Percentiles rank a stretch among this genome's conserved stretches.
phyloP scores from a whole-genome alignment of 2,797 vertebrate genomes.

The Alcedo quadribrachys region DNA sequence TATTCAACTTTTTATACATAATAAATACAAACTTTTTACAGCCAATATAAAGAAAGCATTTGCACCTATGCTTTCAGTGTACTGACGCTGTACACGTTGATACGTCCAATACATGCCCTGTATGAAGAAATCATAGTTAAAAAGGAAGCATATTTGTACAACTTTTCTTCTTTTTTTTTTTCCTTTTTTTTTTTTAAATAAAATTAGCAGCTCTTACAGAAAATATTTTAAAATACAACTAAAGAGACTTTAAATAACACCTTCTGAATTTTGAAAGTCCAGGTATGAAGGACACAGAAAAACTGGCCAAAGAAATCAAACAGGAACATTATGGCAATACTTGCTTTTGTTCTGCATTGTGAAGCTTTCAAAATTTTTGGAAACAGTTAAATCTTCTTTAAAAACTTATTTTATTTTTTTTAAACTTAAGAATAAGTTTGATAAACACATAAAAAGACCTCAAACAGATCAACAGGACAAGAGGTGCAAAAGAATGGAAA shows the following conservation, averaged over 20 bases:
- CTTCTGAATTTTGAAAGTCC: conserved; percentile 68
- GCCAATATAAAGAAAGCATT: conserved; percentile 92
- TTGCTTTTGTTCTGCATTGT: conserved; percentile 30
- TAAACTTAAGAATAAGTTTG: conserved; percentile 94
- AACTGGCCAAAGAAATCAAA: conserved; percentile 74
- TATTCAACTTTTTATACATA: conserved; percentile 99
- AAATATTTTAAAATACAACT: conserved; percentile 84
- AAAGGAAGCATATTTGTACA: conserved; percentile 84
- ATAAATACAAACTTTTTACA: conserved; percentile 99
- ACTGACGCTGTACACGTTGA: conserved; percentile 81
- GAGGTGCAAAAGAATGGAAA: conserved; percentile 66
- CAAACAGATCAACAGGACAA: conserved; percentile 85
- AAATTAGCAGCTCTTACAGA: conserved; percentile 89
- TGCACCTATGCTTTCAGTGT: conserved; percentile 82
- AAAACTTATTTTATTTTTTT: conserved; percentile 27
- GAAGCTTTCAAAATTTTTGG: conserved; percentile 67
- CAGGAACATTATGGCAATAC: conserved; percentile 48
- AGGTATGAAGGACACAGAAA: conserved; percentile 47
- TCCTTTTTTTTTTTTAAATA: conserved; percentile 78
- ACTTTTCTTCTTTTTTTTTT: conserved; percentile 26
- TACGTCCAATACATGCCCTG: conserved; percentile 69
- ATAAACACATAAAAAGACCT: conserved; percentile 87
- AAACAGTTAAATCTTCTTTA: conserved; percentile 67
- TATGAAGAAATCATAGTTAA: conserved; percentile 82
- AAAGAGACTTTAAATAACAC: conserved; percentile 82